Evolutionary conservation across 1,140 invertebrate species (phyloP), one percentile per base, ranked within the genome.

Genomic region (Muscidifurax raptorellus): DNA sequence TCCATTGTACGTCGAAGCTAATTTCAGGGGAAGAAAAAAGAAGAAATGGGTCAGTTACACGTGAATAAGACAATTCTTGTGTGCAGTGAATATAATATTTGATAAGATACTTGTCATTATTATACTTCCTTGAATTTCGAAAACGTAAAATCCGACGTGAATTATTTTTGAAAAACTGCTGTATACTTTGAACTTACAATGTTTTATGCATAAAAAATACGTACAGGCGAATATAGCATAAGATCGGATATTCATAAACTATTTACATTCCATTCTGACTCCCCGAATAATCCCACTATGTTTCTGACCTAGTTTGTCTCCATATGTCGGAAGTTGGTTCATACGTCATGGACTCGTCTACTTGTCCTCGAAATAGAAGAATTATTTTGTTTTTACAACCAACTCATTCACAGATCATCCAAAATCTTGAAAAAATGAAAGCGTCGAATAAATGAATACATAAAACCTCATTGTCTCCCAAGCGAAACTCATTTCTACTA

Each of bases 1-100:
- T n/a, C 52, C 52, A 59, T 59, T 59, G 52, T 59, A n/a, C n/a
- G 52, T 59, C 52, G 52, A 59, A 59, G n/a, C 52, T 59, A 59
- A 59, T 59, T 59, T 59, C 22, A n/a, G 10, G 36, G 3, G 18
- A 59, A 18, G 52, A 5, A 52, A 12, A 4, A 22, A 59, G 18
- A 5, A 5, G 4, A 59, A 59, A 59, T n/a, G 52, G 52, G 52
- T 59, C 52, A 59, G 52, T 59, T 22, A 22, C 15, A 18, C 18
- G 18, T 22, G 52, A 59, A 59, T 59, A n/a, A 5, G 4, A 59
- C n/a, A 59, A 59, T n/a, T n/a, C 52, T 59, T n/a, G 22, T 22
- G 52, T 59, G 22, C 3, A 1, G 44, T 1, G 13, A 47, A 12
- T 6, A 47, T 47, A 47, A 40, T 47, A 47, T 47, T 47, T 47